Conservation (phyloP, 2,888 invertebrate genomes). For the Pollenia angustigena region DNA sequence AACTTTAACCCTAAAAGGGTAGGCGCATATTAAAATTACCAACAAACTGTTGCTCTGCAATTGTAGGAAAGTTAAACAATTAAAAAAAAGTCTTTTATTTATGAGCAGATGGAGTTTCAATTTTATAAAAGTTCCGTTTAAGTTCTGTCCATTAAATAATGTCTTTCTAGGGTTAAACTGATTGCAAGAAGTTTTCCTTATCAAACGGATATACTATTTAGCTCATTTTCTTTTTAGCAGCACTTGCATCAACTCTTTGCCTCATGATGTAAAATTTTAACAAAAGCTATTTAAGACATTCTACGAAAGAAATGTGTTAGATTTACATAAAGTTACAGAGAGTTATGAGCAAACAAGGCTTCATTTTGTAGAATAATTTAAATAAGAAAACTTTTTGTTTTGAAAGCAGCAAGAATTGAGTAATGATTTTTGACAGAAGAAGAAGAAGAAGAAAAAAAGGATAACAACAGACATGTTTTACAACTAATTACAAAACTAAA, state of each 20-base stretch:
- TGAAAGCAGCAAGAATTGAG: conserved; percentile 33
- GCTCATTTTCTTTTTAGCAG: conserved; percentile 57
- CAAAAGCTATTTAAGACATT: conserved; percentile 52
- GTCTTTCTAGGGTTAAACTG: too few relatives aligned
- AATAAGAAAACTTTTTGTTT: conserved; percentile 67
- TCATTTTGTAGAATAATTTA: conserved; percentile 22
- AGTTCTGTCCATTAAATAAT: too few relatives aligned
- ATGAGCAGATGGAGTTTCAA: too few relatives aligned
- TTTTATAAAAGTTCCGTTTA: too few relatives aligned
- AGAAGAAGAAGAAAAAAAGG: background rate
- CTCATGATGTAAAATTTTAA: conserved; percentile 45
- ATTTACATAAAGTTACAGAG: conserved; percentile 11
- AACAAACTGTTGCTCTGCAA: too few relatives aligned
- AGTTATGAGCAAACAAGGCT: conserved; percentile 31
- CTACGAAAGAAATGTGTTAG: conserved; percentile 12
- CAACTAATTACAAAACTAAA: conserved; percentile 61
- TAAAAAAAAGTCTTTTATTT: too few relatives aligned
- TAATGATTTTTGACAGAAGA: conserved; percentile 43
- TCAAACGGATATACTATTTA: conserved; percentile 39
- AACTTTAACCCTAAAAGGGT: too few relatives aligned
- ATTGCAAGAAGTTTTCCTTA: background rate
- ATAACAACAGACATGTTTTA: conserved; percentile 41
- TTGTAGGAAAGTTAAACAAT: too few relatives aligned
- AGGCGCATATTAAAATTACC: too few relatives aligned
- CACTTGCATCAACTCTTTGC: conserved; percentile 55